Evolutionary conservation across 2,888 invertebrate species (phyloP), one percentile per base, ranked within the genome.

Genomic region (Chymomyza fuscimana): DNA sequence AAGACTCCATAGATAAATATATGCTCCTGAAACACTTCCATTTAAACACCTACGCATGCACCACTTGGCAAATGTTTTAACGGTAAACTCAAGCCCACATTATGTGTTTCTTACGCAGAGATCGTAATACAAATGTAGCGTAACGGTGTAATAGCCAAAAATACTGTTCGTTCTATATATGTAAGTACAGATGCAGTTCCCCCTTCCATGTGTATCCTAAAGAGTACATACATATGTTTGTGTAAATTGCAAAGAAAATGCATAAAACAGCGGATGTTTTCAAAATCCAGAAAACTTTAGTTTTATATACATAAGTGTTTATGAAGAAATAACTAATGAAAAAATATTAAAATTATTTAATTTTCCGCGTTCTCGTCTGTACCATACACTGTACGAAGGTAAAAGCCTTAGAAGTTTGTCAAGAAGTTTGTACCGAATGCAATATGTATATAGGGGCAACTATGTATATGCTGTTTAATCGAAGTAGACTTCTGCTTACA

Each of bases 101-200:
- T 86, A 90, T 87, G 83, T 78, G 79, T 82, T 89, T 79, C 73
- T 83, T 84, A 87, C 80, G 86, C 88, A 79, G 81, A 89, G 86
- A 89, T 82, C 81, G 69, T 77, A 79, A 81, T 78, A 73, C 83
- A 90, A 90, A 90, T 90, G 90, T 87, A 78, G 85, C 90, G 87
- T 81, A 86, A 81, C 90, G 88, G 77, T 78, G 81, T 79, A 80
- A 85, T 84, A 82, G 83, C 81, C 70, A 50, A 73, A 81, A 78
- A 78, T 73, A 65, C 60, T 68, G 74, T 77, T 73, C 54, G n/a
- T 22, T 22, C 54, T 19, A 54, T 54, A 54, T 54, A n/a, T 51
- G 19, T 19, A 51, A n/a, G 51, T 51, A 10, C 5, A 16, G 15
- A 51, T 2, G 40, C 12, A 46, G 12, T 46, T 46, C 40, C 40